Conservation (phyloP, 2,888 invertebrate genomes). For the Nowickia ferox region DNA sequence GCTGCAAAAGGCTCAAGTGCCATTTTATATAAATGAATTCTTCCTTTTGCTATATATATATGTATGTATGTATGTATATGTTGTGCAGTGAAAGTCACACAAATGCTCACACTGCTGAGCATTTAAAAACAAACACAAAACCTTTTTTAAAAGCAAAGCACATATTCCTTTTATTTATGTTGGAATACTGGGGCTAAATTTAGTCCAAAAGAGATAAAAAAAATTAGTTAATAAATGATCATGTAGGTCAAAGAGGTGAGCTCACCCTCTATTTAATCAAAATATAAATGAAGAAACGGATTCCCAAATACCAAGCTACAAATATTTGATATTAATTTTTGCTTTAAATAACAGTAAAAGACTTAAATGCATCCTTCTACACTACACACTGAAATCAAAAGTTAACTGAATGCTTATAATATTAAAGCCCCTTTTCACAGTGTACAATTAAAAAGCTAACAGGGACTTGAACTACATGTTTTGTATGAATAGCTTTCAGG, state of each 20-base stretch:
- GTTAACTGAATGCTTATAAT: too few species aligned
- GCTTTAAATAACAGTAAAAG: too few species aligned
- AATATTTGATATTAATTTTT: too few species aligned
- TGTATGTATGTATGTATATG: too few species aligned
- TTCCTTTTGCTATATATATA: conserved; percentile 35
- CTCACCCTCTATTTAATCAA: neutral
- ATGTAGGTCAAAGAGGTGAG: neutral
- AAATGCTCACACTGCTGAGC: neutral
- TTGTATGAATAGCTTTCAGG: too few species aligned
- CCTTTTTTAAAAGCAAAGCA: neutral
- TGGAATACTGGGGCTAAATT: conserved; percentile 33
- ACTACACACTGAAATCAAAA: too few species aligned
- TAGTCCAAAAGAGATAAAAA: conserved; percentile 23
- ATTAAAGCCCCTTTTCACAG: too few species aligned
- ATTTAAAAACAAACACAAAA: conserved; percentile 9
- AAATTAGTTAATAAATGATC: conserved; percentile 18
- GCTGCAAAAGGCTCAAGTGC: conserved; percentile 59
- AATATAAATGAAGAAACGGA: neutral
- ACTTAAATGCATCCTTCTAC: too few species aligned
- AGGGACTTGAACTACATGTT: too few species aligned
- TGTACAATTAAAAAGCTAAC: too few species aligned
- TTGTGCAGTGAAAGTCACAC: conserved; percentile 16
- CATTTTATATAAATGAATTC: conserved; percentile 55
- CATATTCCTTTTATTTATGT: conserved; percentile 43
- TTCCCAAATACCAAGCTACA: too few species aligned